phyloP scores from a whole-genome alignment of 2,113 vertebrate genomes.

The Mastomys coucha region DNA sequence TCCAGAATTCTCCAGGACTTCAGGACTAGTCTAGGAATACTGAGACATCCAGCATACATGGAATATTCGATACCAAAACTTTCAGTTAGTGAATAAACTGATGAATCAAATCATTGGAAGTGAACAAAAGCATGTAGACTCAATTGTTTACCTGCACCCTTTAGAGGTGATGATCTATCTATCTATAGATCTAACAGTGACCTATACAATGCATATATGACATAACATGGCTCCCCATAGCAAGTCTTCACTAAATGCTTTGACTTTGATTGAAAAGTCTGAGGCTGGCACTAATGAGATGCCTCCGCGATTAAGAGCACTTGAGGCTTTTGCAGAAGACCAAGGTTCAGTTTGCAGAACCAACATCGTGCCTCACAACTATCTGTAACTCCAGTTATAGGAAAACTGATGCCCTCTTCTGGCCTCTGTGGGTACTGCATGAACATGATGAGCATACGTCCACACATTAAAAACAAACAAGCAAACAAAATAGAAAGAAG shows the following conservation, averaged over 20 bases:
- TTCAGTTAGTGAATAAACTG: conserved; percentile 26
- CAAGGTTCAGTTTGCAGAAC: background rate
- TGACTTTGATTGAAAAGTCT: background rate
- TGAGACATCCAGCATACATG: background rate
- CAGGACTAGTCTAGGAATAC: too few relatives aligned
- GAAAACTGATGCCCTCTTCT: background rate
- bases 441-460: background rate
- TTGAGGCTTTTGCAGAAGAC: background rate
- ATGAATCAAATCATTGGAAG: conserved; percentile 14
- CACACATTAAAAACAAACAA: background rate
- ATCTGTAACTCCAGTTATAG: background rate
- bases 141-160: background rate
- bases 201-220: background rate
- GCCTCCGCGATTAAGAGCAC: background rate
- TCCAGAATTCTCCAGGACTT: background rate
- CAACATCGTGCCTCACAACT: background rate
- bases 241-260: background rate
- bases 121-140: background rate
- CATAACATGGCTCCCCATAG: background rate
- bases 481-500: background rate
- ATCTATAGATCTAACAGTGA: too few relatives aligned
- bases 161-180: background rate
- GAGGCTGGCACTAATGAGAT: too few relatives aligned
- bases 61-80: background rate
- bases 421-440: background rate